phyloP scores from a whole-genome alignment of 2,113 vertebrate species.

The Panurus biarmicus region DNA sequence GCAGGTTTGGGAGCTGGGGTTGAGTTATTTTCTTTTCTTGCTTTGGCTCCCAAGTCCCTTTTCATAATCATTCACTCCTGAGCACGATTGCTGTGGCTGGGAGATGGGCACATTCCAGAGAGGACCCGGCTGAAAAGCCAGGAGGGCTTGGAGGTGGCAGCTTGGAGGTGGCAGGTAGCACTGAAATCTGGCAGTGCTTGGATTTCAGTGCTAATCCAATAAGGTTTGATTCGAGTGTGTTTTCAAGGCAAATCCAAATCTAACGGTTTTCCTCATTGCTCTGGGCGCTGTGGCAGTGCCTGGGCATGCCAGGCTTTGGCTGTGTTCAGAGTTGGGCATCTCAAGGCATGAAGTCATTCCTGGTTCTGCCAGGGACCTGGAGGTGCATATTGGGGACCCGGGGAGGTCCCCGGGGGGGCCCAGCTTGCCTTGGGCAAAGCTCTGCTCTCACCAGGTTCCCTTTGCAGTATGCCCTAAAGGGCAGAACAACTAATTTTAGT shows the following conservation, averaged over 20 bases:
- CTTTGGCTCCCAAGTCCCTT: not conserved
- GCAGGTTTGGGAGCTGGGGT: not conserved
- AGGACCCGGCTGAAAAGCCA: not conserved
- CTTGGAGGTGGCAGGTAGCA: no score
- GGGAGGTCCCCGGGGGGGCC: rapidly evolving
- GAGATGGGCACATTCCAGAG: not conserved
- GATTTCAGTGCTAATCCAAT: not conserved
- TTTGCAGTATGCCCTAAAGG: not conserved
- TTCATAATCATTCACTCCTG: not conserved
- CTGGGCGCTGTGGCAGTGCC: not conserved
- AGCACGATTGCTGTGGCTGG: not conserved
- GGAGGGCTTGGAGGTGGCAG: not conserved
- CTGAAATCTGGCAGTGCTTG: not conserved
- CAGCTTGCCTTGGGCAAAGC: not conserved
- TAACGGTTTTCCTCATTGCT: not conserved
- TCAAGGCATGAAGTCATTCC: not conserved
- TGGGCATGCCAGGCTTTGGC: not conserved
- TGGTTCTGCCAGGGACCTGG: not conserved
- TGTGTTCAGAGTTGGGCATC: rapidly evolving
- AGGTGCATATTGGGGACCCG: rapidly evolving
- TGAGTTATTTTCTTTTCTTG: not conserved
- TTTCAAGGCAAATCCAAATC: not conserved
- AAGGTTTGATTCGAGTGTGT: not conserved
- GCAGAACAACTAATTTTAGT: not conserved
- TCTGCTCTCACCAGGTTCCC: not conserved